Evolutionary conservation across 2,888 invertebrate species (phyloP), one percentile per base, ranked within the genome.

Genomic region (Drosophila sordidula): DNA sequence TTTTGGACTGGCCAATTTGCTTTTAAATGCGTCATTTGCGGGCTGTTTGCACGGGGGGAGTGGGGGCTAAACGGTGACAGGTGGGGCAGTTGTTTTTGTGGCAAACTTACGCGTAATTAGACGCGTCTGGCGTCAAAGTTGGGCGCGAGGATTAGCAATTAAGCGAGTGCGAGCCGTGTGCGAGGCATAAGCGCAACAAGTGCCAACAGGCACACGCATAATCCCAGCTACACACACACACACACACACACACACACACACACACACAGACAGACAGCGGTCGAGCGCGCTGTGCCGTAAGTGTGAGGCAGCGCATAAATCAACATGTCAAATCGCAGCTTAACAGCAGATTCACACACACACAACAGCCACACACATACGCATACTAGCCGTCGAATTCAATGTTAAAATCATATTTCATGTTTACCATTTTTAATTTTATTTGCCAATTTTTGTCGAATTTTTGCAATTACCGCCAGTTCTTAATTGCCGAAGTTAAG

Each of bases 241-340:
- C 26, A 6, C 8, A 52, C 45, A 0, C 16, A 16, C 3, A 36
- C n/a, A 36, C 11, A 12, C 18, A 29, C 18, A 29, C 18, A 29
- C 32, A 18, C 0, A 11, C 29, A 26, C 4, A 8, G 5, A 39
- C 22, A 14, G 6, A 14, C 12, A 22, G 34, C 11, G 14, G 12
- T 38, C n/a, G 3, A 39, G 16, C 16, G 25, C 34, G 34, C 16
- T n/a, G 8, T 4, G 12, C 45, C n/a, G 22, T 29, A 50, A 41
- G 46, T 42, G 56, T 47, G 64, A 49, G 45, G 55, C 63, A 80
- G 83, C 84, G 70, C 87, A 89, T 81, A 87, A 81, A 89, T 89
- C 87, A 87, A 81, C 85, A 89, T 82, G 82, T 84, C 86, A 86
- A 89, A 87, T 84, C 89, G 80, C 72, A 75, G 85, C 87, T 89